Evolutionary conservation across 2,113 vertebrate species (phyloP).

Genomic region (Bostrychus sinensis): DNA sequence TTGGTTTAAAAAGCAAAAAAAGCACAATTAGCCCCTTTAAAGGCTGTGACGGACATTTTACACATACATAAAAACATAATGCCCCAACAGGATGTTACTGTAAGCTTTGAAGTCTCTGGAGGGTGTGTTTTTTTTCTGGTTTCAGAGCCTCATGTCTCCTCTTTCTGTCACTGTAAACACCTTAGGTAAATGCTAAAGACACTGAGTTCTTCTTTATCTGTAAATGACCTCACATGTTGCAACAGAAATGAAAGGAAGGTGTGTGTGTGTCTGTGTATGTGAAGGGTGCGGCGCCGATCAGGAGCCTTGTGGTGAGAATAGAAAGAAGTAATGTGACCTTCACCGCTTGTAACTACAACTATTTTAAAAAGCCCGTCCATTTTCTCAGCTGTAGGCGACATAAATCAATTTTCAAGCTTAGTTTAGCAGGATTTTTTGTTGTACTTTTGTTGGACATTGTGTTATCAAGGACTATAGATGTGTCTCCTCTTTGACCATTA

Average conservation of each 20-base stretch:
- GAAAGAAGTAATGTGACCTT: slow-evolving; percentile 77
- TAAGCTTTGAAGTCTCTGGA: background rate
- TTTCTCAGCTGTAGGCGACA: slow-evolving; percentile 23
- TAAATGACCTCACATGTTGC: slow-evolving; percentile 37
- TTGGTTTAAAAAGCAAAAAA: too few relatives aligned
- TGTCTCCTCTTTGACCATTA: slow-evolving; percentile 10
- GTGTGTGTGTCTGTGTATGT: background rate
- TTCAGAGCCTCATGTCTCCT: background rate
- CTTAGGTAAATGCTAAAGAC: slow-evolving; percentile 1
- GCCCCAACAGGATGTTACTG: background rate
- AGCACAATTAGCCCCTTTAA: too few relatives aligned
- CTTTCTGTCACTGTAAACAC: background rate
- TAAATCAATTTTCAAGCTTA: background rate
- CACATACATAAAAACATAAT: too few relatives aligned
- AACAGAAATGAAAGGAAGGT: background rate
- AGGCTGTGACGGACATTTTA: too few relatives aligned
- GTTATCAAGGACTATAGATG: background rate
- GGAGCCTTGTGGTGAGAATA: slow-evolving; percentile 65
- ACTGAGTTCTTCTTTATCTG: background rate
- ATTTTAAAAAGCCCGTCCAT: slow-evolving; percentile 69
- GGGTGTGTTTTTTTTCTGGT: background rate
- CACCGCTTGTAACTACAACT: too few relatives aligned
- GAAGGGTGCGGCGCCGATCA: slow-evolving; percentile 33
- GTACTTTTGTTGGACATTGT: background rate
- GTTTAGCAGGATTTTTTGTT: background rate